A percentile compares a stretch with the other conserved stretches of the same genome.
Evolutionary conservation across 2,888 invertebrate genomes (phyloP).

Genomic region (Gnatocerus cornutus): DNA sequence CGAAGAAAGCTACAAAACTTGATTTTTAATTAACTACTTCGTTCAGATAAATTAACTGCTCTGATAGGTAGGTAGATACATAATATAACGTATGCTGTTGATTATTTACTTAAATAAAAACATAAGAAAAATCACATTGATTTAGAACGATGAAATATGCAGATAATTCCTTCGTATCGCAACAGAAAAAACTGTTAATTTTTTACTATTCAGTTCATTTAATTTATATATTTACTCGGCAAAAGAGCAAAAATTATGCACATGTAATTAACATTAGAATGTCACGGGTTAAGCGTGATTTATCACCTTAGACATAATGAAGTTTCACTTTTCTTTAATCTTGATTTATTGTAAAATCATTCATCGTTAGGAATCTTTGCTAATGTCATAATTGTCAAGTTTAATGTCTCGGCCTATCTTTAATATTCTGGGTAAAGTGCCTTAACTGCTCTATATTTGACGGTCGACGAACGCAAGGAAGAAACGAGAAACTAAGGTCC

Average conservation of each 20-base stretch:
- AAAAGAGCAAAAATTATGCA: too few relatives aligned
- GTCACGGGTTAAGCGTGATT: too few relatives aligned
- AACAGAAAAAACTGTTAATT: too few relatives aligned
- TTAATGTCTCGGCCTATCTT: background rate
- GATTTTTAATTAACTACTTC: background rate
- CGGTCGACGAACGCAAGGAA: constrained; percentile 10
- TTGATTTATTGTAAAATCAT: background rate
- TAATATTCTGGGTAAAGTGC: constrained; percentile 16
- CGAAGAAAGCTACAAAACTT: background rate
- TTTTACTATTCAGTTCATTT: too few relatives aligned
- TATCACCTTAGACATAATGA: background rate
- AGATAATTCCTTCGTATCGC: too few relatives aligned
- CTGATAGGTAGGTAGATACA: too few relatives aligned
- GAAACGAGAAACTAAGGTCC: constrained; percentile 26
- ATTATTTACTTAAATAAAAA: too few relatives aligned
- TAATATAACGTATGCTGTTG: too few relatives aligned
- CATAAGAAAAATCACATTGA: too few relatives aligned
- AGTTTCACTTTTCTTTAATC: background rate
- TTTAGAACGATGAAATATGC: too few relatives aligned
- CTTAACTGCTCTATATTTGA: constrained; percentile 28
- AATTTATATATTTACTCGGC: too few relatives aligned
- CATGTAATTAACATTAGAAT: too few relatives aligned
- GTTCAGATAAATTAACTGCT: background rate
- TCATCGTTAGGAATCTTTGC: background rate
- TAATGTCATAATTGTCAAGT: background rate